Conservation (phyloP, 2,113 vertebrate species). For the Sylvia atricapilla region DNA sequence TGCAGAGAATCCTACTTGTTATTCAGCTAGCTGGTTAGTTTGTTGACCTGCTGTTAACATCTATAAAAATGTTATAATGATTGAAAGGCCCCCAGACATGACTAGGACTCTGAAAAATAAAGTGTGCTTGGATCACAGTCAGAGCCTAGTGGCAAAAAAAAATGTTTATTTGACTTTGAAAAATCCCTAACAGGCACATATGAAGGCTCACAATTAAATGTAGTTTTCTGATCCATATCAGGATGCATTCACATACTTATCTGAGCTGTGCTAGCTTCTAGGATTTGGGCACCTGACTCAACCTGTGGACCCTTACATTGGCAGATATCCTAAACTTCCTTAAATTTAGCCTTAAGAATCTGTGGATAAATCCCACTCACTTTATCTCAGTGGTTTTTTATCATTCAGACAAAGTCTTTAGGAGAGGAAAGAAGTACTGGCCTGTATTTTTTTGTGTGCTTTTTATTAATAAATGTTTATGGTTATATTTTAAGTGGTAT, state of each 20-base stretch:
- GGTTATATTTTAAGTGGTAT: background rate
- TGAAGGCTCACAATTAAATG: background rate
- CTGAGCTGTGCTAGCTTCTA: background rate
- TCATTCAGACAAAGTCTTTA: background rate
- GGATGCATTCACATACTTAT: background rate
- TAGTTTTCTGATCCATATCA: background rate
- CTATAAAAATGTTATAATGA: constrained; percentile 28
- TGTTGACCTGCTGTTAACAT: background rate
- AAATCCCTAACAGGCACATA: background rate
- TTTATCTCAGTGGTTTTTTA: background rate
- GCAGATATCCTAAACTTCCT: background rate
- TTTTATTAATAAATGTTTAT: background rate
- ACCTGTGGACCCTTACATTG: background rate
- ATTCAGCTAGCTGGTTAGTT: constrained; percentile 20
- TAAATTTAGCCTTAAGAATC: background rate
- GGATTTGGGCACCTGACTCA: background rate
- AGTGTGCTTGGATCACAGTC: background rate
- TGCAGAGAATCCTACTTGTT: background rate
- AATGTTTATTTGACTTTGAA: background rate
- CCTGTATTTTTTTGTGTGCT: background rate
- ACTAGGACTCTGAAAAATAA: background rate
- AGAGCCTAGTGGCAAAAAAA: background rate
- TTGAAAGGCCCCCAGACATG: background rate
- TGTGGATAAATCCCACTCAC: background rate
- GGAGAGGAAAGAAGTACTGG: background rate